Base-by-base conservation (phyloP, 2,113 vertebrate genomes). In the Psilopsiagon aymara region DNA sequence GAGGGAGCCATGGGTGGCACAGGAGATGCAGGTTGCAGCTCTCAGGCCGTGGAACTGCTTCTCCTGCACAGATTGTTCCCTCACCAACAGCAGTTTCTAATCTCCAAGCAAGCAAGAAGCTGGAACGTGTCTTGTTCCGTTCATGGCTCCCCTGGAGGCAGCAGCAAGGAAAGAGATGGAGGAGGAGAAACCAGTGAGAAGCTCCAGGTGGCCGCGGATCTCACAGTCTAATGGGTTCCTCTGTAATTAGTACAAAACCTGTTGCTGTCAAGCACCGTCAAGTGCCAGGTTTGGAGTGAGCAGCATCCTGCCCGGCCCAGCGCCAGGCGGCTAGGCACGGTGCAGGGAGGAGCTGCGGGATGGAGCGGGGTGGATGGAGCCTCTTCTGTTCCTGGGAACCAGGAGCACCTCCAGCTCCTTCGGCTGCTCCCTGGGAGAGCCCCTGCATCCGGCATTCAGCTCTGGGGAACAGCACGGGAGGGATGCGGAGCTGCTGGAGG, bases 161-260 rank as follows among this genome's bases (percentile, higher is more conserved):
- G 94, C 91, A 73, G 91, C 89, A 82, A 71, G 66, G 59, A 91
- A 88, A 49, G 44, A 90, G 91, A 76, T 85, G 85, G 79, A 92
- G 92, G 77, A 78, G 74, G 84, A 89, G 88, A 86, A 96, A 94
- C 90, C 70, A 83, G 85, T 74, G 90, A 90, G 82, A 81, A 92
- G 95, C 90, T 92, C 88, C 95, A 96, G 95, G 93, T 95, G 95
- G 95, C 86, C 86, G 82, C 93, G 67, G 88, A 90, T 88, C 90
- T 92, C 17, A 68, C 92, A 83, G 93, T 51, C 69, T 96, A 95
- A 97, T 94, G 94, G 95, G 93, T 96, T 96, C 88, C 92, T 94
- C 92, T 96, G 96, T 95, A 92, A 96, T 96, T 96, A 97, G 88
- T 63, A 88, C 85, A 77, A 77, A 94, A 88, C 93, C 93, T 96